Conservation (phyloP, 2,113 vertebrate genomes). For the Parus major region DNA sequence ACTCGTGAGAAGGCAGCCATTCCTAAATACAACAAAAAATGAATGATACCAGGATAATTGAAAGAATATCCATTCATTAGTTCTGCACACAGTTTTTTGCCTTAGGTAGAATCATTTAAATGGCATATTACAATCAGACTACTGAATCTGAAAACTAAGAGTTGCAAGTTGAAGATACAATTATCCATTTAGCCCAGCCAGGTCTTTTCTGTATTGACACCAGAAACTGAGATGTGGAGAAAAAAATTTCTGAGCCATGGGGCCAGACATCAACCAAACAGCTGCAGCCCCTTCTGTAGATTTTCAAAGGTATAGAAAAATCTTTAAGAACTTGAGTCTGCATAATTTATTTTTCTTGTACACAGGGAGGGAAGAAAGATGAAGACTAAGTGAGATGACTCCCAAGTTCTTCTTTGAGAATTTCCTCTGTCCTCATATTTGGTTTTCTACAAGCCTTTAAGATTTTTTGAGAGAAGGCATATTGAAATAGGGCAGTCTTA, state of each 20-base stretch:
- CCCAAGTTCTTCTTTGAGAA: neutral
- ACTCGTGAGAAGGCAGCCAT: conserved; percentile 56
- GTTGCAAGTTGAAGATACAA: neutral
- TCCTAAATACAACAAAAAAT: conserved; percentile 59
- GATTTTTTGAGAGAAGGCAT: neutral
- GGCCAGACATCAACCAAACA: neutral
- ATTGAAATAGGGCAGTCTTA: neutral
- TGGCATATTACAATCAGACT: neutral
- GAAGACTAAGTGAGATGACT: neutral
- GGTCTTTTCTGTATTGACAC: neutral
- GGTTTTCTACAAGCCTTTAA: neutral
- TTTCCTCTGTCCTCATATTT: neutral
- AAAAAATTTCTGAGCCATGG: neutral
- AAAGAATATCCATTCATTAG: neutral
- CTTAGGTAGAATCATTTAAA: neutral
- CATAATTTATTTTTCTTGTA: neutral
- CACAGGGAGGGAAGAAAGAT: neutral
- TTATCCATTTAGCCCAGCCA: neutral
- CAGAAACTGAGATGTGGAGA: neutral
- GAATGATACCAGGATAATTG: neutral
- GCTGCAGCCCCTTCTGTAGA: neutral
- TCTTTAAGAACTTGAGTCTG: neutral
- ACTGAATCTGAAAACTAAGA: neutral
- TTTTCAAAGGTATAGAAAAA: neutral
- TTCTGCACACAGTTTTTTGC: neutral